Conservation (phyloP, 2,888 invertebrate species). For the Callimorpha dominula region DNA sequence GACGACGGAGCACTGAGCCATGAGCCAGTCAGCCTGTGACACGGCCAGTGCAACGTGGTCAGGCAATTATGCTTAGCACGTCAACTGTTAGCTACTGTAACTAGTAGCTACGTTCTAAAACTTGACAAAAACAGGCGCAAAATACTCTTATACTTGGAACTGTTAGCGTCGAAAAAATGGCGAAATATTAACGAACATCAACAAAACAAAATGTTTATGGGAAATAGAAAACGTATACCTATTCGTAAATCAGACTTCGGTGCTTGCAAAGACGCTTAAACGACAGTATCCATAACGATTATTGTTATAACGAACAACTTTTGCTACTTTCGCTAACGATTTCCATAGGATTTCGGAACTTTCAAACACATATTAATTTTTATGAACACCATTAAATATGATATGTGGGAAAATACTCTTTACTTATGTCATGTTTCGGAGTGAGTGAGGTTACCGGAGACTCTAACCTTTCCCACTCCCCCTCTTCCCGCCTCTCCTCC, state of each 20-base stretch:
- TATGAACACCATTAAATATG: conserved; percentile 31
- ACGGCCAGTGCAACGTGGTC: no score
- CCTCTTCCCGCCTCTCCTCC: no score
- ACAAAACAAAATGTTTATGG: conserved; percentile 15
- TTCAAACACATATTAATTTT: conserved; percentile 40
- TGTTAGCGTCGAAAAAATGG: neutral
- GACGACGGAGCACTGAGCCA: no score
- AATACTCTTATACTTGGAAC: neutral
- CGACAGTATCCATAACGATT: conserved; percentile 20
- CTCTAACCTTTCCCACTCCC: no score
- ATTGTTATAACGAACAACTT: conserved; percentile 38
- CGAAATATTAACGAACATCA: neutral
- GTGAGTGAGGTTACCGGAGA: no score
- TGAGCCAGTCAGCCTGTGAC: no score
- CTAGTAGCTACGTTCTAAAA: no score
- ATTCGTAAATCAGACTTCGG: conserved; percentile 18
- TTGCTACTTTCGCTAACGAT: conserved; percentile 34
- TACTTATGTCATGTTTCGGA: neutral
- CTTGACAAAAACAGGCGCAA: no score
- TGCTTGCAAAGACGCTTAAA: conserved; percentile 16
- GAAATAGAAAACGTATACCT: conserved; percentile 11
- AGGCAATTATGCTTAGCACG: no score
- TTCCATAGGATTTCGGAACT: conserved; percentile 32
- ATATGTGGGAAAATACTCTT: conserved; percentile 21
- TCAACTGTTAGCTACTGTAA: no score